Evolutionary conservation across 2,797 vertebrate species (phyloP).

Genomic region (Alca torda): DNA sequence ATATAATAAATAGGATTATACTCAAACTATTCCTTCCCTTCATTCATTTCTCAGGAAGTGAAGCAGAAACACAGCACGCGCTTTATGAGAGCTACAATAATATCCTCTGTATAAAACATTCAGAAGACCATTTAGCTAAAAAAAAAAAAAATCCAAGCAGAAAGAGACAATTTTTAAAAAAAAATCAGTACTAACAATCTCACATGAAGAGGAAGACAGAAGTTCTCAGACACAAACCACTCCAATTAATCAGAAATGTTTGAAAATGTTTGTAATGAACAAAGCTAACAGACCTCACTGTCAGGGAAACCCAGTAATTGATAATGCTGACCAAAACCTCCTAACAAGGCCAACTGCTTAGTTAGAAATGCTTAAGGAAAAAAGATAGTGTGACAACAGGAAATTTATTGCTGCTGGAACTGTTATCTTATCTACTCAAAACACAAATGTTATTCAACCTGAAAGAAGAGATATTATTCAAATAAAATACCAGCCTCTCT

Average conservation of each 20-base stretch:
- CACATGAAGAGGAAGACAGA: background rate
- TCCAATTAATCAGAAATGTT: conserved; percentile 29
- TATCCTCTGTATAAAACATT: background rate
- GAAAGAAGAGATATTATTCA: background rate
- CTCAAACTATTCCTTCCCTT: background rate
- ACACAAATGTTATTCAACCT: background rate
- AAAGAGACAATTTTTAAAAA: background rate
- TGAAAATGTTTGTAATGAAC: background rate
- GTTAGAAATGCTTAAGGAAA: background rate
- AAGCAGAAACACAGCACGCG: background rate
- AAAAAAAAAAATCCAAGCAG: background rate
- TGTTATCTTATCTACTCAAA: conserved; percentile 47
- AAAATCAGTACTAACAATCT: background rate
- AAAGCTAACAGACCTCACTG: background rate
- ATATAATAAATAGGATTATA: background rate
- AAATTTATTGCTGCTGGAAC: conserved; percentile 1
- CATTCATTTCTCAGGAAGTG: background rate
- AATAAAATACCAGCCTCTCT: background rate
- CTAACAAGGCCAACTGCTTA: background rate
- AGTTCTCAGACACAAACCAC: conserved; percentile 50
- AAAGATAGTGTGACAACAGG: background rate
- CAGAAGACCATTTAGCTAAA: background rate
- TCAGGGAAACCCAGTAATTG: background rate
- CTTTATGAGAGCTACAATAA: background rate
- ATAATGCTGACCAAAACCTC: background rate